Evolutionary conservation across 2,797 vertebrate genomes (phyloP), one percentile per base, ranked within the genome.

Genomic region (Gallirallus australis): DNA sequence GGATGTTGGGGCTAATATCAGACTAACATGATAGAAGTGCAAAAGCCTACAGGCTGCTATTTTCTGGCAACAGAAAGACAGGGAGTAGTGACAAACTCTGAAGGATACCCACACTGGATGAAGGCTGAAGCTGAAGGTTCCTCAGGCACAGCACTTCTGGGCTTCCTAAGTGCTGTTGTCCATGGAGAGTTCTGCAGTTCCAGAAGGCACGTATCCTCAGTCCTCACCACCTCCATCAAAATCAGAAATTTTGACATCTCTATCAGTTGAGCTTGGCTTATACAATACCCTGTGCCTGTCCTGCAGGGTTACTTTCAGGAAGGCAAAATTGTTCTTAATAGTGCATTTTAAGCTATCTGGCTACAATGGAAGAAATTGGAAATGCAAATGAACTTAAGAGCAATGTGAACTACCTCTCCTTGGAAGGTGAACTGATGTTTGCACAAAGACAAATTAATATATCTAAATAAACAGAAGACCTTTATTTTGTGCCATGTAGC

Each of bases 101-200:
- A 13, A 0, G 15, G 35, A 57, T 12, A 5, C 1, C 4, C 4
- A 0, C 3, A 1, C 25, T 16, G 48, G 23, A 4, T 8, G 63
- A 25, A 42, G 21, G 16, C 50, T 7, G 5, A 69, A 53, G 47
- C 12, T 63, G 68, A 31, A 17, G 7, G 2, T 63, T 48, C 13
- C 17, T 23, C 63, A 64, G 19, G 7, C 3, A 1, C 30, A 33
- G 15, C 2, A 0, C 33, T 52, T 13, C 50, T 65, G 75, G 40
- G 23, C 76, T 39, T 57, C 4, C 19, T 6, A 4, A 31, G 31
- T 6, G 1, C 37, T 76, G 2, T 6, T 56, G 53, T 20, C 18
- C 3, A 2, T 9, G 19, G 33, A 60, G 15, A 31, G 19, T 16
- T 12, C 17, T 5, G 3, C 28, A 50, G 0, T 28, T 63, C 24